Evolutionary conservation across 2,888 invertebrate species (phyloP).

Genomic region (Cetonia aurata): DNA sequence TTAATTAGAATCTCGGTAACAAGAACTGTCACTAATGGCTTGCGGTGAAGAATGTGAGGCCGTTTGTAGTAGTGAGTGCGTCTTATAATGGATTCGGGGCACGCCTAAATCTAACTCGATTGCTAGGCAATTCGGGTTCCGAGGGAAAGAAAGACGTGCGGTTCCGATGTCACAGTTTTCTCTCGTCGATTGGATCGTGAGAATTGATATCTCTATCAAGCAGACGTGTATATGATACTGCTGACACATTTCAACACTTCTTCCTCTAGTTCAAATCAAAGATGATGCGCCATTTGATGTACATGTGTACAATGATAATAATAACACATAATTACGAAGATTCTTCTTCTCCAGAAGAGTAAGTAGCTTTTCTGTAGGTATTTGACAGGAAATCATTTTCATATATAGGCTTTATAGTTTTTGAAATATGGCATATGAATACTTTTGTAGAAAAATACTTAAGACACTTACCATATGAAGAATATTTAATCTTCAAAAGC

Average conservation of each 20-base stretch:
- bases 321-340: no score
- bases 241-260: not conserved
- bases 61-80: slow-evolving; percentile 37
- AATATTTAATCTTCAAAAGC: no score
- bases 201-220: slow-evolving; percentile 16
- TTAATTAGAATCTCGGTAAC: slow-evolving; percentile 44
- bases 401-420: no score
- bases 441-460: no score
- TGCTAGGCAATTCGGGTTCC: slow-evolving; percentile 18
- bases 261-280: not conserved
- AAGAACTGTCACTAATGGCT: slow-evolving; percentile 41
- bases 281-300: not conserved
- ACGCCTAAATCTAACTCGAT: slow-evolving; percentile 33
- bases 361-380: no score
- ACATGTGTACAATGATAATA: no score
- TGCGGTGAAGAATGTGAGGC: slow-evolving; percentile 38
- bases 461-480: no score
- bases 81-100: slow-evolving; percentile 34
- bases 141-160: slow-evolving; percentile 13
- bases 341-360: no score
- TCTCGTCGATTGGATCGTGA: slow-evolving; percentile 3
- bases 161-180: slow-evolving; percentile 9
- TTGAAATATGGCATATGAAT: no score
- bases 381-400: no score
- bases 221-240: not conserved